Percentiles rank a stretch among this genome's conserved stretches.
Conservation (phyloP, 2,888 invertebrate genomes). For the Caenorhabditis sp. region DNA sequence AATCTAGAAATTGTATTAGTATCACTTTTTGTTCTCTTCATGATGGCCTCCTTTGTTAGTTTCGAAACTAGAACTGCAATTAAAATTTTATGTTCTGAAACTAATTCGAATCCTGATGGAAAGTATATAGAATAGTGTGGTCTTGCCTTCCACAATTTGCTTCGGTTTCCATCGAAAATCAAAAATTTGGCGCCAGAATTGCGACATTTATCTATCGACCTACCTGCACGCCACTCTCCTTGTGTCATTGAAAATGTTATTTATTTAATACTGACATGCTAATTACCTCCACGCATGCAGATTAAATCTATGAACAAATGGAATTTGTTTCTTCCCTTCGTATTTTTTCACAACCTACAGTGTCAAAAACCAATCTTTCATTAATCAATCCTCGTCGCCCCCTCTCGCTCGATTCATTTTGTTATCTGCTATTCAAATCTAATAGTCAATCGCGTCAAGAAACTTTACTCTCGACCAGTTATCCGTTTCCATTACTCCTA, state of each 20-base stretch:
- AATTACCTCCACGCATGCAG: conserved; percentile 28
- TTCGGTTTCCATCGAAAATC: conserved; percentile 3
- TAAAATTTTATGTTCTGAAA: conserved; percentile 13
- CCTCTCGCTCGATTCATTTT: conserved; percentile 2
- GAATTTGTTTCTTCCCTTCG: conserved; percentile 16
- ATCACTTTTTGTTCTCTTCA: conserved; percentile 33
- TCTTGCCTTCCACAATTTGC: neutral
- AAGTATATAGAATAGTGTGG: neutral
- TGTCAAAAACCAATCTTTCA: conserved; percentile 51
- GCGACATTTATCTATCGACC: conserved; percentile 3
- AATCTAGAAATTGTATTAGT: conserved; percentile 39
- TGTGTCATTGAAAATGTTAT: conserved; percentile 29
- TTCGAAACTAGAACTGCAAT: conserved; percentile 26
- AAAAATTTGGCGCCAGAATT: conserved; percentile 50
- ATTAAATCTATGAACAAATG: conserved; percentile 8
- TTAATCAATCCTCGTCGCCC: conserved; percentile 50
- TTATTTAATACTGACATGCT: conserved; percentile 32
- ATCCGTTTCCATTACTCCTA: conserved; percentile 45
- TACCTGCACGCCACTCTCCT: neutral
- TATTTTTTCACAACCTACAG: neutral
- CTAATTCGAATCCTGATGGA: conserved; percentile 1
- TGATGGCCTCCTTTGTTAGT: neutral
- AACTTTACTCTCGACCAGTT: conserved; percentile 53
- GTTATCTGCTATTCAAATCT: conserved; percentile 61
- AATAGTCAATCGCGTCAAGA: conserved; percentile 56